These are phyloP conservation scores for Amblyraja radiata DNA, from an alignment of 2,797 vertebrate species.

Conservation along the genomic window DNA sequence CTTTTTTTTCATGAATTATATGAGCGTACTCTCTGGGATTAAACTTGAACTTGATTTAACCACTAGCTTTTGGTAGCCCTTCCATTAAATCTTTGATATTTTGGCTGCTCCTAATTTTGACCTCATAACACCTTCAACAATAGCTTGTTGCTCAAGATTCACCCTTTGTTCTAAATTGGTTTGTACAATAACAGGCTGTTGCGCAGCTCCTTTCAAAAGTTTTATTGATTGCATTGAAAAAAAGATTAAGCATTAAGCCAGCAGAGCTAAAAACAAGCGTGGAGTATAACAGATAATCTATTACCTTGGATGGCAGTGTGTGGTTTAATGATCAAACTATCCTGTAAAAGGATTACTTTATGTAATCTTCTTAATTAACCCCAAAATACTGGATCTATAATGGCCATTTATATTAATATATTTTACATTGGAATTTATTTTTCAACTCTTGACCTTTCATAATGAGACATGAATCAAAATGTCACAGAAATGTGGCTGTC, in stretches of 20 bases:
- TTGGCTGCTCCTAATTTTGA: slow-evolving; percentile 15
- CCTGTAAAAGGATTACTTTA: not conserved
- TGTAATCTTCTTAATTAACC: not conserved
- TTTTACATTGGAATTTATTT: not conserved
- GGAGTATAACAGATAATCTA: not conserved
- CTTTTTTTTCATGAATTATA: not conserved
- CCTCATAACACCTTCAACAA: not conserved
- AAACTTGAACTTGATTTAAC: slow-evolving; percentile 23
- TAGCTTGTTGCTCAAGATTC: not conserved
- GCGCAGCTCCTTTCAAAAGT: not conserved
- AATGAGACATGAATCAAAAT: not conserved
- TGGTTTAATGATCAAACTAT: no score
- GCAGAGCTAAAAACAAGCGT: not conserved
- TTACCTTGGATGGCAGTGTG: not conserved
- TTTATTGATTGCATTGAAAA: not conserved
- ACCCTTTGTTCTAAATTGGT: not conserved
- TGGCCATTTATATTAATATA: not conserved
- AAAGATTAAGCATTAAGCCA: not conserved
- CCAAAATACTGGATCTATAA: not conserved
- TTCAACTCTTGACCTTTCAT: not conserved
- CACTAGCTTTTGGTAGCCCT: not conserved
- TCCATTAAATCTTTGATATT: not conserved
- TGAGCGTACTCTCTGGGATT: not conserved
- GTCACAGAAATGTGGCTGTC: not conserved
- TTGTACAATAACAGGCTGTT: not conserved